Base-by-base conservation (phyloP, 2,113 vertebrate species). In the Grammomys dolichurus region DNA sequence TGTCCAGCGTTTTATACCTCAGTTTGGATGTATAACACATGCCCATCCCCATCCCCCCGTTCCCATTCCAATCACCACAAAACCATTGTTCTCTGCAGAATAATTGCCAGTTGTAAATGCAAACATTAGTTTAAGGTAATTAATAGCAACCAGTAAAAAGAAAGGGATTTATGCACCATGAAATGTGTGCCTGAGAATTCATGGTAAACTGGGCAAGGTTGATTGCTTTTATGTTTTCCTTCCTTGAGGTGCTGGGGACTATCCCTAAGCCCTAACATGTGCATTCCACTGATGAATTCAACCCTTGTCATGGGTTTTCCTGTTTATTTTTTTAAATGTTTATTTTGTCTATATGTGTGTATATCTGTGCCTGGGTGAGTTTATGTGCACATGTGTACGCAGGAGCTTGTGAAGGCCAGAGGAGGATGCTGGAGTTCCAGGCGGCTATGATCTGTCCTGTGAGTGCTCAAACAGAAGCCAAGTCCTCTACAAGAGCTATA, bases 81-180 rank as follows among this genome's bases (percentile, higher is more conserved):
- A 95, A 85, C 87, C 87, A 92, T 89, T 96, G 78, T 89, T 92
- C 91, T 70, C 87, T 86, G 93, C 95, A 91, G 80, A 26, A 92
- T 60, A 90, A 93, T 89, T 70, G 89, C 13, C 56, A 4, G 54
- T 12, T 43, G 43, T 72, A 92, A 92, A 95, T 46, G 73, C 73
- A 94, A 84, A 95, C 77, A 97, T 89, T 94, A 70, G 40, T 77
- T 95, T 89, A 94, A 92, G 2, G 77, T 87, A 93, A 96, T 92
- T 89, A 93, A 84, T 73, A 86, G 43, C 58, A 82, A 81, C 54
- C 65, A 87, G 87, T n/a, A 82, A 84, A 95, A 82, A n/a, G 70
- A 92, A 90, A 92, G 72, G 40, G 86, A 54, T 76, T 60, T 60
- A 46, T 48, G 48, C 69, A 46, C 43, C 33, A 63, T n/a, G 60